Percentiles rank a stretch among this genome's conserved stretches.
Evolutionary conservation across 2,888 invertebrate species (phyloP).

Genomic region (Drosophila prostipennis): DNA sequence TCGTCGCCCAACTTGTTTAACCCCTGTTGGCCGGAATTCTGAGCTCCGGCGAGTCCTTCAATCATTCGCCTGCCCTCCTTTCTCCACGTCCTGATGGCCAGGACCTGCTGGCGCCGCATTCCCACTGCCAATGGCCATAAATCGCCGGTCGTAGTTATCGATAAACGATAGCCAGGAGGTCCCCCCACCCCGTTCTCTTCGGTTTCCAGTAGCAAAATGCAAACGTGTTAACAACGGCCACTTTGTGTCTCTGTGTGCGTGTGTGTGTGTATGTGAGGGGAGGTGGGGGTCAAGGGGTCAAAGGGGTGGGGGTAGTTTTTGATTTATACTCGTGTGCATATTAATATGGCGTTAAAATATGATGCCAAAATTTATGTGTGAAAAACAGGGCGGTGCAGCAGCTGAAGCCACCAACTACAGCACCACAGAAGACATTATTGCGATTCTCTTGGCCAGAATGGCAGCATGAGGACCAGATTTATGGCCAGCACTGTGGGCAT

Average conservation of each 20-base stretch:
- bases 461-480: constrained; percentile 63
- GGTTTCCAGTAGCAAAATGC: constrained; percentile 62
- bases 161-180: constrained; percentile 52
- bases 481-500: constrained; percentile 45
- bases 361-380: constrained; percentile 76
- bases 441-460: constrained; percentile 48
- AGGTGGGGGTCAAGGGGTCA: constrained; percentile 26
- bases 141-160: constrained; percentile 61
- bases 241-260: constrained; percentile 49
- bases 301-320: constrained; percentile 35
- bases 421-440: constrained; percentile 67
- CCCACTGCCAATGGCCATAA: constrained; percentile 57
- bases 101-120: constrained; percentile 48
- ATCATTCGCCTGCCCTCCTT: constrained; percentile 17
- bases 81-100: constrained; percentile 15
- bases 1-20: neutral
- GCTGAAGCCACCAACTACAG: constrained; percentile 43
- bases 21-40: neutral
- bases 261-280: constrained; percentile 18
- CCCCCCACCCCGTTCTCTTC: neutral
- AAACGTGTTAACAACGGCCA: constrained; percentile 75
- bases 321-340: constrained; percentile 75
- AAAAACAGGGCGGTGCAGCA: constrained; percentile 53
- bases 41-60: constrained; percentile 23
- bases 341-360: constrained; percentile 79